Conservation (phyloP, 2,113 vertebrate genomes). For the Carettochelys insculpta region DNA sequence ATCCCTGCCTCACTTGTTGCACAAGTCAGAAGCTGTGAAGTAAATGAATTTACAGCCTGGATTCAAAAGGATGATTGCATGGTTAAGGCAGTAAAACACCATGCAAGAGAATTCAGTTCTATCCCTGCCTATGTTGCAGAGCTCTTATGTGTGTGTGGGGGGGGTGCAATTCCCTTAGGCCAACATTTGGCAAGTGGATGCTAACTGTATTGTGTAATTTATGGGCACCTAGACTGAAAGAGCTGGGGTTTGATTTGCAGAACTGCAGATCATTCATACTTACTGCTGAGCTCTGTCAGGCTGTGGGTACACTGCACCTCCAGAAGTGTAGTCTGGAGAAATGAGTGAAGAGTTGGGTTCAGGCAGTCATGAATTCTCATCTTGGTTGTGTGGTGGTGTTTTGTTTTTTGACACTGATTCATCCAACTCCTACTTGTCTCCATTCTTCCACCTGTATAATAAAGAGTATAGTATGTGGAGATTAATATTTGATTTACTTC, state of each 20-base stretch:
- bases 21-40: not conserved
- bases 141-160: not conserved
- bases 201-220: not conserved
- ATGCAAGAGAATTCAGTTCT: not conserved
- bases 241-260: not conserved
- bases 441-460: not conserved
- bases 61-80: not conserved
- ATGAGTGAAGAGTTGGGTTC: not conserved
- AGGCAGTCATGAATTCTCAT: not conserved
- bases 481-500: not conserved
- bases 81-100: not conserved
- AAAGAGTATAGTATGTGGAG: not conserved
- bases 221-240: not conserved
- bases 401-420: too few species aligned
- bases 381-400: not conserved
- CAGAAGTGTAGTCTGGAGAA: not conserved
- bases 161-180: not conserved
- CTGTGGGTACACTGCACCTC: not conserved
- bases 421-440: not conserved
- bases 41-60: too few species aligned
- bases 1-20: not conserved
- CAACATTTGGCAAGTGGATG: not conserved
- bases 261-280: not conserved
- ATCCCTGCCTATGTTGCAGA: not conserved
- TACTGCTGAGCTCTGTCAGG: rapidly evolving